Percentiles rank a stretch among this genome's conserved stretches.
Conservation (phyloP, 2,113 vertebrate species). For the Aphyosemion australe region DNA sequence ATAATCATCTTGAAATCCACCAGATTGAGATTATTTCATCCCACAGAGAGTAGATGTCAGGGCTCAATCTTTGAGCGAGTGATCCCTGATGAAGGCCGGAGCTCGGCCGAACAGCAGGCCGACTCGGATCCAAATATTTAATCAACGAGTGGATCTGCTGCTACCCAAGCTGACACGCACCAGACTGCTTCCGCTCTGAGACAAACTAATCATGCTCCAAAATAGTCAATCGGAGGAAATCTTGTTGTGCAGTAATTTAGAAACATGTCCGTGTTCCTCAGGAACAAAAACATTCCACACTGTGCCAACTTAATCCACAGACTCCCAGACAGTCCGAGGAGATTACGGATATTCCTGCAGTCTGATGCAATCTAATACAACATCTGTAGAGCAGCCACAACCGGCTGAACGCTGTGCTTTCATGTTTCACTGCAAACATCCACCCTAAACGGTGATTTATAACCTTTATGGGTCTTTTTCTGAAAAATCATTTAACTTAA, state of each 20-base stretch:
- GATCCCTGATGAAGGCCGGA: constrained; percentile 34
- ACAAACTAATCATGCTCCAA: background rate
- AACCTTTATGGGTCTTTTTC: too few relatives aligned
- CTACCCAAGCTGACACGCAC: constrained; percentile 13
- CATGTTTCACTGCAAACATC: background rate
- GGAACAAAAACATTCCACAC: background rate
- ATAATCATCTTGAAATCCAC: constrained; percentile 72
- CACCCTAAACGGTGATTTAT: too few relatives aligned
- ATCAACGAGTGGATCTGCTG: constrained; percentile 53
- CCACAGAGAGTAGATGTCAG: constrained; percentile 35
- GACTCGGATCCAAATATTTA: constrained; percentile 54
- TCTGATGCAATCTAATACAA: constrained; percentile 13
- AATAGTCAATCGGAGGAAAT: background rate
- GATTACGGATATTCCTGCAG: background rate
- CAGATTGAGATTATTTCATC: constrained; percentile 72
- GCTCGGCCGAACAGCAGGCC: constrained; percentile 33
- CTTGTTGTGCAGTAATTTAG: constrained; percentile 11
- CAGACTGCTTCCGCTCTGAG: background rate
- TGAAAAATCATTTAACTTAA: too few relatives aligned
- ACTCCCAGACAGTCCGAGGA: background rate
- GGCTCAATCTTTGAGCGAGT: constrained; percentile 45
- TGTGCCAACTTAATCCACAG: background rate
- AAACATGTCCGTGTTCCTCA: constrained; percentile 1
- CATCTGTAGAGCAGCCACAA: constrained; percentile 17
- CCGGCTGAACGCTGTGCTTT: constrained; percentile 4